These are phyloP conservation scores for Melanotaenia nigrans DNA, from an alignment of 2,797 vertebrate species.

Conservation along the genomic window DNA sequence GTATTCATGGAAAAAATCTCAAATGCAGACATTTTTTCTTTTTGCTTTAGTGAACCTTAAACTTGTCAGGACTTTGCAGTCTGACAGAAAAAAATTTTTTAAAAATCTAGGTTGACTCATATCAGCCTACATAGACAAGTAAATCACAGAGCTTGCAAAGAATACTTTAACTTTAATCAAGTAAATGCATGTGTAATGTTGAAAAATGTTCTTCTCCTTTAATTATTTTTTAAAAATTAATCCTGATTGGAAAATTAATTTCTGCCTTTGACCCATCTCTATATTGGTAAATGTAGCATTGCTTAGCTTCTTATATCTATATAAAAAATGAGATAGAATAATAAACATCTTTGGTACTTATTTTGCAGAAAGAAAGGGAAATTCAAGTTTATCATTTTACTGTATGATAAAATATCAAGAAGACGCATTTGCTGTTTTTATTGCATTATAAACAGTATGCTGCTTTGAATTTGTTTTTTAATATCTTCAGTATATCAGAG, in stretches of 20 bases:
- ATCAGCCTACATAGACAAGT: not conserved
- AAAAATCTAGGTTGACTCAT: not conserved
- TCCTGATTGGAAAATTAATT: too few species aligned
- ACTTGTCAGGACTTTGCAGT: not conserved
- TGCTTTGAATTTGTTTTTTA: not conserved
- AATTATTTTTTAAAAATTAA: too few species aligned
- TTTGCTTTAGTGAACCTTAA: constrained; percentile 33
- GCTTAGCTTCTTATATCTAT: too few species aligned
- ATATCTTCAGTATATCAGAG: not conserved
- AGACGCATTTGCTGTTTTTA: not conserved
- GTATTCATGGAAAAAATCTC: constrained; percentile 34
- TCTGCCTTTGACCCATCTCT: too few species aligned
- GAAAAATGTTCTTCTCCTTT: too few species aligned
- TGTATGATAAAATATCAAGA: not conserved
- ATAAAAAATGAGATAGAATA: too few species aligned
- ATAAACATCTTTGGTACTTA: too few species aligned
- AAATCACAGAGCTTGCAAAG: not conserved
- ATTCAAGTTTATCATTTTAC: not conserved
- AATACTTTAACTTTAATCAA: not conserved
- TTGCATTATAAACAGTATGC: not conserved
- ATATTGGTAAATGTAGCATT: too few species aligned
- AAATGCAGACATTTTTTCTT: constrained; percentile 32
- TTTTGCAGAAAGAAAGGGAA: too few species aligned
- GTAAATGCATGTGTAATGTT: not conserved
- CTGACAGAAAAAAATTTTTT: not conserved